A percentile compares a stretch with the other conserved stretches of the same genome.
Conservation (phyloP, 2,888 invertebrate genomes). For the Euclidia mi region DNA sequence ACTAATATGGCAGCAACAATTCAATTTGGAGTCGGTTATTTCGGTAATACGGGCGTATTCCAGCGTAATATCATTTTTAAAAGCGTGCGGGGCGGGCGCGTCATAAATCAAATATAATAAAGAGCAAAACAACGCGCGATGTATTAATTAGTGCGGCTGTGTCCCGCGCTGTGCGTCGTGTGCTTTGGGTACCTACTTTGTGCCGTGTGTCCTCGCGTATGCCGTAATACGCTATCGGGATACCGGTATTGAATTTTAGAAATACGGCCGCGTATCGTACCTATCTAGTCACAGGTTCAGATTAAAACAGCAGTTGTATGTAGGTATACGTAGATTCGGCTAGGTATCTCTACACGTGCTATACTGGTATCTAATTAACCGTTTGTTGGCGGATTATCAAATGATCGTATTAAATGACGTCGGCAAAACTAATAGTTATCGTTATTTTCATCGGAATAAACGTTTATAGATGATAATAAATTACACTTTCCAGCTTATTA, state of each 20-base stretch:
- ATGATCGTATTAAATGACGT: constrained; percentile 2
- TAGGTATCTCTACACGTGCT: neutral
- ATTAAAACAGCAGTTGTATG: neutral
- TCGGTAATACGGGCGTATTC: constrained; percentile 63
- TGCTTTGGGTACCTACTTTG: constrained; percentile 8
- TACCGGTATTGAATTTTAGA: constrained; percentile 76
- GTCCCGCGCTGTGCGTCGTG: neutral
- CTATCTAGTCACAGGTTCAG: neutral
- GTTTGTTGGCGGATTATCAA: constrained; percentile 7
- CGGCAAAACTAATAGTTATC: constrained; percentile 17
- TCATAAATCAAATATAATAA: constrained; percentile 84
- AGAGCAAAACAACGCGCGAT: constrained; percentile 78
- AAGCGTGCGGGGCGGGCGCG: constrained; percentile 65
- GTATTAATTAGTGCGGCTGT: constrained; percentile 79
- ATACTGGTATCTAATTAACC: neutral
- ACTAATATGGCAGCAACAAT: constrained; percentile 78
- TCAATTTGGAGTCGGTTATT: constrained; percentile 79
- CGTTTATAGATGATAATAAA: constrained; percentile 2
- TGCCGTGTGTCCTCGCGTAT: constrained; percentile 33
- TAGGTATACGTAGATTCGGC: too few species aligned
- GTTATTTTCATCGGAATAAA: neutral
- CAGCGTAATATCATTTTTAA: constrained; percentile 81
- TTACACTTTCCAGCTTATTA: neutral
- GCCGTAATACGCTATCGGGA: constrained; percentile 50
- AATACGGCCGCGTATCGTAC: constrained; percentile 55